Evolutionary conservation across 2,888 invertebrate species (phyloP).

Genomic region (Caenorhabditis sp.): DNA sequence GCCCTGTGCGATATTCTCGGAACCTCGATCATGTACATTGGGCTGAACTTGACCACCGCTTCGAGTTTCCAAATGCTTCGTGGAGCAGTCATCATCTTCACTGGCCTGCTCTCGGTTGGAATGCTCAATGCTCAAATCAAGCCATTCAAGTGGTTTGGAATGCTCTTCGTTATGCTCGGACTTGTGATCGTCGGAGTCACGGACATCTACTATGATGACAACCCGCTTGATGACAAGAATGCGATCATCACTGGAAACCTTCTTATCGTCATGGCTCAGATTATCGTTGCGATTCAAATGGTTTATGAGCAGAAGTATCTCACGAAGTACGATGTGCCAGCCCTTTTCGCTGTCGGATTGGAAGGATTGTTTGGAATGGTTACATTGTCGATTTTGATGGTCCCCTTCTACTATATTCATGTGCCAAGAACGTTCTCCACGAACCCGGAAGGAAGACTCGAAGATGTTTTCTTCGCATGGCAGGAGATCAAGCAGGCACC

Average conservation of each 20-base stretch:
- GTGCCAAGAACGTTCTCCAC: constrained; percentile 89
- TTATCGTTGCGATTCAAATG: constrained; percentile 93
- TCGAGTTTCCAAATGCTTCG: constrained; percentile 97
- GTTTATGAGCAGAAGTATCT: constrained; percentile 95
- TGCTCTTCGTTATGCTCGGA: constrained; percentile 84
- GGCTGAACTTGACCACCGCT: constrained; percentile 92
- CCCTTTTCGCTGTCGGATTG: constrained; percentile 94
- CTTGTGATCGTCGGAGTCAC: constrained; percentile 81
- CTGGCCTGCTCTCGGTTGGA: constrained; percentile 91
- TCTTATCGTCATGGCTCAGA: constrained; percentile 87
- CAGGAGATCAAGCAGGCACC: constrained; percentile 89
- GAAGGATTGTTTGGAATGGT: constrained; percentile 85
- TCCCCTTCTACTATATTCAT: constrained; percentile 90
- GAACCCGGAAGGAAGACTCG: constrained; percentile 86
- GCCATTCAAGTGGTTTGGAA: constrained; percentile 85
- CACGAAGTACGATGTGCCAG: constrained; percentile 90
- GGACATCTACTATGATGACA: constrained; percentile 82
- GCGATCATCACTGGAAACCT: constrained; percentile 87
- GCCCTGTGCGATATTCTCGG: constrained; percentile 93
- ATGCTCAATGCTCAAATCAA: constrained; percentile 87
- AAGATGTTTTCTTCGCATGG: constrained; percentile 90
- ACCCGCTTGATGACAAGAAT: constrained; percentile 85
- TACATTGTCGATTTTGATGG: constrained; percentile 85
- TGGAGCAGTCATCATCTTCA: constrained; percentile 93
- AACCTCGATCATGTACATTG: constrained; percentile 93